These are phyloP conservation scores for Tetrao urogallus DNA, from an alignment of 2,113 vertebrate species.

Conservation along the genomic window DNA sequence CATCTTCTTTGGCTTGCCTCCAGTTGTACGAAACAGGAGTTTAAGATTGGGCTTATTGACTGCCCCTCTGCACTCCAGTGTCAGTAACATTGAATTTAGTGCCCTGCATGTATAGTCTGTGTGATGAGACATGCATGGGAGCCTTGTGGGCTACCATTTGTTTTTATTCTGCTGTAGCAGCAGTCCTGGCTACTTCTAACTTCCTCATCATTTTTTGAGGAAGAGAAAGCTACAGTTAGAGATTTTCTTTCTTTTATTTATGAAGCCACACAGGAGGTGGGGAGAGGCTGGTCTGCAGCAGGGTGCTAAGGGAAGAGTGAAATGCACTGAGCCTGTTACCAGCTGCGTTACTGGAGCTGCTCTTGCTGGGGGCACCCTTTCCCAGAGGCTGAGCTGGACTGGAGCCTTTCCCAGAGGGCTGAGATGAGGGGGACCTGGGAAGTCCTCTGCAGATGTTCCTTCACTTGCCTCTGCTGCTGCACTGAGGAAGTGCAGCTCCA, in stretches of 20 bases:
- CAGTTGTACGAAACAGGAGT: neutral
- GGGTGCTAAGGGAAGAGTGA: neutral
- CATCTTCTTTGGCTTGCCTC: neutral
- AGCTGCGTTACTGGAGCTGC: neutral
- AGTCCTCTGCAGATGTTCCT: neutral
- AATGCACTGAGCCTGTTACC: neutral
- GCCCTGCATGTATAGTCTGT: neutral
- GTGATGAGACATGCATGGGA: fast-evolving
- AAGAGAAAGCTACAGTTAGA: neutral
- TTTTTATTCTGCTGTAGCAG: neutral
- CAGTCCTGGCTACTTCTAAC: neutral
- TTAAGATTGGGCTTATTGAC: neutral
- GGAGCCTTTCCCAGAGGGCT: neutral
- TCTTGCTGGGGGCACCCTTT: neutral
- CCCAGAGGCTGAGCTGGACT: no score
- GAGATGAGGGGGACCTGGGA: neutral
- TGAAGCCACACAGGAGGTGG: neutral
- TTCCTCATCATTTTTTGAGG: neutral
- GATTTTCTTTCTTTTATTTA: neutral
- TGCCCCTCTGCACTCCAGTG: neutral
- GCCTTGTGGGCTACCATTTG: neutral
- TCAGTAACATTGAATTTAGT: neutral
- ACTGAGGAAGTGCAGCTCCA: neutral
- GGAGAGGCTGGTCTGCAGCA: neutral
- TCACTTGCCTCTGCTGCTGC: neutral